Conservation (phyloP, 2,888 invertebrate genomes). For the Patella pellucida region DNA sequence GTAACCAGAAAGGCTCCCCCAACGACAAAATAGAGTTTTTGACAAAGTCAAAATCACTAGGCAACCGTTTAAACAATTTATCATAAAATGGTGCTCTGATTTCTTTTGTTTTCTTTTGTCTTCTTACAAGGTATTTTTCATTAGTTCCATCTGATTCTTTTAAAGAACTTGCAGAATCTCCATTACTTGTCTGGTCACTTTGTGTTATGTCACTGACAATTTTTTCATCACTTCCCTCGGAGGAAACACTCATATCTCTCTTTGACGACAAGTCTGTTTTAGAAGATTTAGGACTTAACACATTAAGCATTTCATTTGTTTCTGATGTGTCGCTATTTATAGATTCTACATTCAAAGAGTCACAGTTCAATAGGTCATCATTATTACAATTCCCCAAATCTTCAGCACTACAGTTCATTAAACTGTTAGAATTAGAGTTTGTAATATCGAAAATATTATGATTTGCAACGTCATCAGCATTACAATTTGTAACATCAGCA, state of each 20-base stretch:
- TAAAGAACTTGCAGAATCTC: constrained; percentile 68
- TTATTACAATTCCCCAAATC: no score
- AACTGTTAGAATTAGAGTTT: no score
- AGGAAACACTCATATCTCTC: neutral
- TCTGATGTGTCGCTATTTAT: neutral
- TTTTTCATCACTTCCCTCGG: constrained; percentile 36
- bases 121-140: neutral
- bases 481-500: no score
- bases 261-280: neutral
- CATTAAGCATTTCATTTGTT: neutral
- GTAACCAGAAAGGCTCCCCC: no score
- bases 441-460: no score
- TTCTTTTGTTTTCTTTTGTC: neutral
- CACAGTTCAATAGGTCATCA: no score
- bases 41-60: neutral
- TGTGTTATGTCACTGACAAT: constrained; percentile 67
- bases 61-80: neutral
- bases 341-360: neutral
- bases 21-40: no score
- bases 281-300: neutral
- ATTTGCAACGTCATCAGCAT: no score
- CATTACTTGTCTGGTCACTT: constrained; percentile 55
- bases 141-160: constrained; percentile 42
- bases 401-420: no score
- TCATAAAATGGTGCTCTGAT: neutral